Evolutionary conservation across 2,797 vertebrate species (phyloP).

Genomic region (Leptoclinus maculatus): DNA sequence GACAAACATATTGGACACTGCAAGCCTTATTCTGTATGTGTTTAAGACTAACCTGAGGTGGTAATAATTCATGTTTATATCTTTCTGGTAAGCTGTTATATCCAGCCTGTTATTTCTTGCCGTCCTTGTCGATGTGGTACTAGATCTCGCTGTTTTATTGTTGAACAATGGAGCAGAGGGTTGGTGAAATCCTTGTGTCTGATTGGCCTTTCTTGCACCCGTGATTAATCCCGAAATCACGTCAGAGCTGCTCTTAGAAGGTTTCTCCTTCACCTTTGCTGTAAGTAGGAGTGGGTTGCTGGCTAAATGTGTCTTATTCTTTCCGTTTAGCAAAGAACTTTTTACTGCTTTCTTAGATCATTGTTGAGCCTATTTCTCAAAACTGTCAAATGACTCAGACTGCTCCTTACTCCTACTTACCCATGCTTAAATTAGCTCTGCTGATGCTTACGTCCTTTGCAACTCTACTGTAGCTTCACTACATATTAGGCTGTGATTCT

Average conservation of each 20-base stretch:
- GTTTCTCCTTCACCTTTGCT: neutral
- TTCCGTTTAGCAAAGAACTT: neutral
- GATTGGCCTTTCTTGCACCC: too few species aligned
- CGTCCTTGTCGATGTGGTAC: neutral
- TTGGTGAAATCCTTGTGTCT: neutral
- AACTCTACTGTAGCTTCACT: constrained; percentile 24
- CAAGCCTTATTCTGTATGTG: neutral
- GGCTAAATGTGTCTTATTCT: neutral
- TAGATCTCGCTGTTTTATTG: neutral
- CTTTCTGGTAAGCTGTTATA: neutral
- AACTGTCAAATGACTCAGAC: constrained; percentile 39
- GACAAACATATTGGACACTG: neutral
- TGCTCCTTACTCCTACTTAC: constrained; percentile 7
- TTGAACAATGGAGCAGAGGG: neutral
- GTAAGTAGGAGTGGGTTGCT: neutral
- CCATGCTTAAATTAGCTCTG: neutral
- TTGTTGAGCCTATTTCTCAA: neutral
- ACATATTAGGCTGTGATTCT: neutral
- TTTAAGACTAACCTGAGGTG: neutral
- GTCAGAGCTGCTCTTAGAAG: neutral
- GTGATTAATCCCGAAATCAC: neutral
- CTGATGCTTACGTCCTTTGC: constrained; percentile 22
- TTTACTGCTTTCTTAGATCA: neutral
- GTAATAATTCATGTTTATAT: neutral
- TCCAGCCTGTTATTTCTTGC: neutral